These are phyloP conservation scores for Polydrusus cervinus DNA, from an alignment of 2,888 invertebrate species.

Conservation along the genomic window DNA sequence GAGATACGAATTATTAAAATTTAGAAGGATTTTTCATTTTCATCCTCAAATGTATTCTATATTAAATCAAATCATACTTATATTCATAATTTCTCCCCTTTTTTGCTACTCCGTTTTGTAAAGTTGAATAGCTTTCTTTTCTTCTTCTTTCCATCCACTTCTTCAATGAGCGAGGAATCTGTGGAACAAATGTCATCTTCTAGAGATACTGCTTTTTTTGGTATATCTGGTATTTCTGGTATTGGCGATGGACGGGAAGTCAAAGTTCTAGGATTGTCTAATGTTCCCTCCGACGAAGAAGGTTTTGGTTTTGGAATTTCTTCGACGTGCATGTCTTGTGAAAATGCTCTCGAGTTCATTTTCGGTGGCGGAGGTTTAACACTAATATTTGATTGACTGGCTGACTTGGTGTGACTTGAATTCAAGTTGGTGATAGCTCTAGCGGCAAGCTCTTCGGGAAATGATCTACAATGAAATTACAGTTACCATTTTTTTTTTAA, in stretches of 20 bases:
- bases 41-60: constrained; percentile 10
- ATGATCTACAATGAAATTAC: constrained; percentile 51
- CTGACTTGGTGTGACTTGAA: constrained; percentile 62
- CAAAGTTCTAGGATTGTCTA: constrained; percentile 25
- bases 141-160: constrained; percentile 76
- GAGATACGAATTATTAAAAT: constrained; percentile 3
- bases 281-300: constrained; percentile 42
- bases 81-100: constrained; percentile 43
- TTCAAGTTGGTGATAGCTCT: constrained; percentile 34
- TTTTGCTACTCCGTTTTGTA: constrained; percentile 70
- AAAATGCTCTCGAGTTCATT: constrained; percentile 72
- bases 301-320: constrained; percentile 68
- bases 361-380: constrained; percentile 57
- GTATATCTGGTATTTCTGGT: constrained; percentile 35
- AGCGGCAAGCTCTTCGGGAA: constrained; percentile 40
- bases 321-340: constrained; percentile 72
- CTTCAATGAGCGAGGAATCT: constrained; percentile 81
- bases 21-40: background rate
- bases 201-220: constrained; percentile 66
- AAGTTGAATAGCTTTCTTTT: constrained; percentile 80
- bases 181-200: constrained; percentile 82
- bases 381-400: constrained; percentile 67
- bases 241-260: constrained; percentile 27
- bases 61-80: background rate
- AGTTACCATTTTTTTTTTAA: too few relatives aligned